phyloP scores from a whole-genome alignment of 2,888 invertebrate genomes.

The Cephus rjabovi region DNA sequence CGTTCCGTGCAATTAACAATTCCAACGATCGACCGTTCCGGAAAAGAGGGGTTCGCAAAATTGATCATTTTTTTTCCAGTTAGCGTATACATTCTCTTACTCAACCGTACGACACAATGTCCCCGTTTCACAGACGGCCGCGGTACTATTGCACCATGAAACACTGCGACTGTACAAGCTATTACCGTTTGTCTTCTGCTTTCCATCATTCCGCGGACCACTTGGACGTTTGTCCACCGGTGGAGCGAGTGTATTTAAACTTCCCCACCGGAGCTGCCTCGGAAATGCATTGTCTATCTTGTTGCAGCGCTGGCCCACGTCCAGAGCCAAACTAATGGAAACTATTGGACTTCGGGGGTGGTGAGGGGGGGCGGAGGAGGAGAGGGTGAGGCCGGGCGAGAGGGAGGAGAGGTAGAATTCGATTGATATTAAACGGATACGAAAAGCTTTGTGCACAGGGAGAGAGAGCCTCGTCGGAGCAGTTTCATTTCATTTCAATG shows the following conservation, averaged over 20 bases:
- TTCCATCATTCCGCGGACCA: slow-evolving; percentile 5
- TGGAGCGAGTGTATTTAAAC: slow-evolving; percentile 20
- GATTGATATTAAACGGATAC: slow-evolving; percentile 34
- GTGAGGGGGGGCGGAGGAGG: neutral
- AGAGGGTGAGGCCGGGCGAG: too few species aligned
- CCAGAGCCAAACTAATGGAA: slow-evolving; percentile 41
- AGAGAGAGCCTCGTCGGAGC: slow-evolving; percentile 23
- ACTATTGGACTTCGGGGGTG: slow-evolving; percentile 30
- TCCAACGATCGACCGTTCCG: neutral
- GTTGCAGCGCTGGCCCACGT: slow-evolving; percentile 34
- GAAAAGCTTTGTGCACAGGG: slow-evolving; percentile 34
- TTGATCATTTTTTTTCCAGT: neutral
- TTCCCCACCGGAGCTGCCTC: slow-evolving; percentile 17
- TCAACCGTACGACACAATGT: neutral
- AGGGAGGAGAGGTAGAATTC: neutral
- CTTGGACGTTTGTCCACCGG: slow-evolving; percentile 16
- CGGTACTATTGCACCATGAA: neutral
- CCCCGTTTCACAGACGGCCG: neutral
- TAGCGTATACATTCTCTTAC: neutral
- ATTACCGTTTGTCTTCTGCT: neutral
- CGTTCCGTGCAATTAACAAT: too few species aligned
- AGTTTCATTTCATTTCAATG: slow-evolving; percentile 52
- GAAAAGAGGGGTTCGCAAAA: too few species aligned
- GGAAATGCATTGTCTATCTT: slow-evolving; percentile 38
- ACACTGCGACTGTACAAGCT: neutral